Evolutionary conservation across 2,113 vertebrate species (phyloP).

Genomic region (Psittacus erithacus): DNA sequence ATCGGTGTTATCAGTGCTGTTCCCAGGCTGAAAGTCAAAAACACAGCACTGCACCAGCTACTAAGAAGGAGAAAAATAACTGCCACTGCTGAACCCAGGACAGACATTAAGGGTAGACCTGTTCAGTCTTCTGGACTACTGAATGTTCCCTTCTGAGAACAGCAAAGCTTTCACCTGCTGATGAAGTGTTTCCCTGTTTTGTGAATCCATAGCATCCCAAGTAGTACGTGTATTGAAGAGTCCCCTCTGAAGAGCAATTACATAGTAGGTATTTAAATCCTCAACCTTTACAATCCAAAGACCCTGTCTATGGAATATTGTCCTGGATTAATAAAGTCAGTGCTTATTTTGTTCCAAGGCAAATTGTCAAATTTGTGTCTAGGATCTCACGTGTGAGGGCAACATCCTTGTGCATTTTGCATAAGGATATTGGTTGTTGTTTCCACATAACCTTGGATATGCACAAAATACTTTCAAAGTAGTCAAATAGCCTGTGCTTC

Average conservation of each 20-base stretch:
- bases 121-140: neutral
- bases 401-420: neutral
- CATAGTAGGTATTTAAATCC: neutral
- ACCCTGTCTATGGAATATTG: neutral
- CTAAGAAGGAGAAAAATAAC: no score
- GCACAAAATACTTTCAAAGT: neutral
- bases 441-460: neutral
- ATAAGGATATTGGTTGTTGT: neutral
- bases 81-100: no score
- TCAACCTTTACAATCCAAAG: neutral
- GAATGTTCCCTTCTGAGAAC: neutral
- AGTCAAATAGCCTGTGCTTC: neutral
- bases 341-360: neutral
- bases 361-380: neutral
- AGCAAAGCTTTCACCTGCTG: neutral
- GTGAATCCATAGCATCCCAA: neutral
- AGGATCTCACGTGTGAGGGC: neutral
- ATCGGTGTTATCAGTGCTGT: no score
- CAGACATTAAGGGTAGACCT: neutral
- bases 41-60: no score
- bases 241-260: neutral
- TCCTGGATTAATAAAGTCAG: neutral
- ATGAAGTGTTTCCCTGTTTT: neutral
- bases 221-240: accelerated
- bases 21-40: no score